Conservation (phyloP, 1,140 invertebrate genomes). For the Tetranychus urticae region DNA sequence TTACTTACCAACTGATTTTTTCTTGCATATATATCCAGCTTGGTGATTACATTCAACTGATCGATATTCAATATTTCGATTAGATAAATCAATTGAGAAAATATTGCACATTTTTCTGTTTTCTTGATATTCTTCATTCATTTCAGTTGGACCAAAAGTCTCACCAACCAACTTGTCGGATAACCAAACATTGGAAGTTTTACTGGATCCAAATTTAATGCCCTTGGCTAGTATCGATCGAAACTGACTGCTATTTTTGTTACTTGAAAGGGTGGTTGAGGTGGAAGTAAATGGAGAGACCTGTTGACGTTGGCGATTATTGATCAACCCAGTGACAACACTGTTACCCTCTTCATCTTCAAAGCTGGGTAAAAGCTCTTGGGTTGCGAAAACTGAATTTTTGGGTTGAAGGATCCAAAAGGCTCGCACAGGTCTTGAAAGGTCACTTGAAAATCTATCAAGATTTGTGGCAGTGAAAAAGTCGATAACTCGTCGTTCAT, state of each 20-base stretch:
- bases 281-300: neutral
- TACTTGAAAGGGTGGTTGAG: neutral
- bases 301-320: too few relatives aligned
- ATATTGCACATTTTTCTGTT: neutral
- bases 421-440: neutral
- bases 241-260: neutral
- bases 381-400: neutral
- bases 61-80: conserved; percentile 17
- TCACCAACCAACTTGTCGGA: neutral
- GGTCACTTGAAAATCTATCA: neutral
- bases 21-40: conserved; percentile 34
- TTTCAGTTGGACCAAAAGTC: too few relatives aligned
- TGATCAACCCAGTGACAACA: neutral
- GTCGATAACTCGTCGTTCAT: neutral
- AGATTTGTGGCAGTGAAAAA: neutral
- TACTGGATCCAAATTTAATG: neutral
- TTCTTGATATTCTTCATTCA: neutral
- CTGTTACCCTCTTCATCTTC: neutral
- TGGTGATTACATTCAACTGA: conserved; percentile 23
- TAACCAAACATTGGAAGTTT: neutral
- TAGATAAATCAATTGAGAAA: neutral
- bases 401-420: neutral
- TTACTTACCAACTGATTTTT: conserved; percentile 18
- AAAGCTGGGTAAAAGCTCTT: neutral
- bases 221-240: neutral